Percentiles rank a stretch among this genome's conserved stretches.
These are phyloP conservation scores for Malaclemys terrapin DNA, from an alignment of 2,113 vertebrate species.

Conservation along the genomic window DNA sequence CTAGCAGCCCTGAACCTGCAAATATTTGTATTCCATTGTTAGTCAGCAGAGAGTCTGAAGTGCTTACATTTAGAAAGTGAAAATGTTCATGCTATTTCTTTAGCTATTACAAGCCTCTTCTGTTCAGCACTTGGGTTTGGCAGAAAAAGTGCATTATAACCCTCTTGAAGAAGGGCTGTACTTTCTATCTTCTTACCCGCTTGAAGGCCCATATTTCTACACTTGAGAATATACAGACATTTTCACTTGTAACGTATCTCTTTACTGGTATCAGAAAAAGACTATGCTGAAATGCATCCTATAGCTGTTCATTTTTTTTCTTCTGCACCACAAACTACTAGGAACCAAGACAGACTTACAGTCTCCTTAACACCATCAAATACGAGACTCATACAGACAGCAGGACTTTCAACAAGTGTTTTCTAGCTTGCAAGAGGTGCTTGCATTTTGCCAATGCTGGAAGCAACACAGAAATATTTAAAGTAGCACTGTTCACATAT, in stretches of 20 bases:
- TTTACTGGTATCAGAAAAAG: neutral
- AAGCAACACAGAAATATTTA: neutral
- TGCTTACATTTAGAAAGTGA: neutral
- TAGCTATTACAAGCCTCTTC: neutral
- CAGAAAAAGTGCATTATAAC: neutral
- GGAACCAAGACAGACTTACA: neutral
- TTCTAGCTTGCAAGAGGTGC: neutral
- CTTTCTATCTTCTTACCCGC: neutral
- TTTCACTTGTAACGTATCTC: neutral
- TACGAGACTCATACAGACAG: neutral
- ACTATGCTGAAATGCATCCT: neutral
- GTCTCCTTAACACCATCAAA: neutral
- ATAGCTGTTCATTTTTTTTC: neutral
- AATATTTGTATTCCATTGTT: slow-evolving; percentile 2
- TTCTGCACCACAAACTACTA: neutral
- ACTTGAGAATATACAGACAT: neutral
- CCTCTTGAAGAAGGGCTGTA: neutral
- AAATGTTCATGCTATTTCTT: slow-evolving; percentile 13
- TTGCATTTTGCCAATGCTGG: neutral
- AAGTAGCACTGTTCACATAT: neutral
- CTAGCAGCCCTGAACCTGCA: neutral
- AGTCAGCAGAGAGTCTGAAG: neutral
- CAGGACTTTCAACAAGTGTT: neutral
- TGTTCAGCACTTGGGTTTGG: neutral
- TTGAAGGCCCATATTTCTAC: neutral